Conservation (phyloP, 2,888 invertebrate genomes). For the Brenthis daphne region DNA sequence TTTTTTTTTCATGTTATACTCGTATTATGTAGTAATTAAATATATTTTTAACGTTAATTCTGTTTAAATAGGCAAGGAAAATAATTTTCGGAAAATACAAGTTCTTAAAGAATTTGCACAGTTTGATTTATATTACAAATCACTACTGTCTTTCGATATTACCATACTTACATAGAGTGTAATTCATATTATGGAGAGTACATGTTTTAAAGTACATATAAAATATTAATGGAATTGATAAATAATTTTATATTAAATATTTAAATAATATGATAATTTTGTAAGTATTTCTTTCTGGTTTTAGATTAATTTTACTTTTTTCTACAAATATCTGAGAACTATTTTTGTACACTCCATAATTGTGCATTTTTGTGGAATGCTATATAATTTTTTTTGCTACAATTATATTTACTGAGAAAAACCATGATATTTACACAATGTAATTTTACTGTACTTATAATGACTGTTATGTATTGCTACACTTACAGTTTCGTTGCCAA, state of each 20-base stretch:
- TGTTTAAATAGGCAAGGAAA: no score
- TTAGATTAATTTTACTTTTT: no score
- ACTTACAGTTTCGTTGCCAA: slow-evolving; percentile 11
- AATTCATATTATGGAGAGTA: neutral
- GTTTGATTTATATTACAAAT: neutral
- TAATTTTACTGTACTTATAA: slow-evolving; percentile 10
- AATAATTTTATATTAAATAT: no score
- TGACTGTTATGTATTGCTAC: slow-evolving; percentile 2
- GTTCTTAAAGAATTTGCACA: neutral
- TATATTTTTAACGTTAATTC: no score
- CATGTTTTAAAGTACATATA: neutral
- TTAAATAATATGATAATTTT: neutral
- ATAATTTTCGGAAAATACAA: no score
- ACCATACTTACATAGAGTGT: neutral
- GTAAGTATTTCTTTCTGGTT: neutral
- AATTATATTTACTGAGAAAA: neutral
- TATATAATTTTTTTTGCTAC: slow-evolving; percentile 8
- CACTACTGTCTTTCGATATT: neutral
- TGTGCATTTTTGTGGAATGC: slow-evolving; percentile 8
- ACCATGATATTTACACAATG: slow-evolving; percentile 16
- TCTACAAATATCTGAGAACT: no score
- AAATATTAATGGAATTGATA: no score
- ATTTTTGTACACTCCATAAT: neutral
- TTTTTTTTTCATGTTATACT: no score
- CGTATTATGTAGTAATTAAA: no score